These are phyloP conservation scores for Tyrophagus putrescentiae DNA, from an alignment of 1,140 invertebrate species.

Conservation along the genomic window DNA sequence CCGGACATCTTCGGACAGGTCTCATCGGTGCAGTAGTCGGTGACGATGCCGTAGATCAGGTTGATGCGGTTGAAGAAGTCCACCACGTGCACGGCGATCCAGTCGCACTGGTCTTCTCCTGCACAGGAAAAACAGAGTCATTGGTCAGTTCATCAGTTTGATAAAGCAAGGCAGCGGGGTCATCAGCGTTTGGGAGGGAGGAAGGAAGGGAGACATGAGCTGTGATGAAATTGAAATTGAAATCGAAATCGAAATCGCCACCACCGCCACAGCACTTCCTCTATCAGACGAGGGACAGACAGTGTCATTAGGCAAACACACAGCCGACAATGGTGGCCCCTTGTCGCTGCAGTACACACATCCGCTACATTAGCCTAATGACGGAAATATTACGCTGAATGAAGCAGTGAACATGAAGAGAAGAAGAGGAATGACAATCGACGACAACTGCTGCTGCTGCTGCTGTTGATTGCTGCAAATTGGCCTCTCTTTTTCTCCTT, in stretches of 20 bases:
- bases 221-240: background rate
- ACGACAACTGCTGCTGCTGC: too few relatives aligned
- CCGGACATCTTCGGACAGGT: constrained; percentile 84
- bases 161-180: background rate
- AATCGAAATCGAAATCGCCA: background rate
- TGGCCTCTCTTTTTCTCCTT: too few relatives aligned
- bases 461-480: too few relatives aligned
- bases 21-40: constrained; percentile 66
- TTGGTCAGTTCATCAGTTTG: background rate
- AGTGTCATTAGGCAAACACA: background rate
- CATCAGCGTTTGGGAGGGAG: background rate
- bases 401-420: too few relatives aligned
- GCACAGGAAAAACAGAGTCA: background rate
- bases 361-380: too few relatives aligned
- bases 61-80: constrained; percentile 94
- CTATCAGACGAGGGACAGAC: background rate
- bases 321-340: too few relatives aligned
- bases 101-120: constrained; percentile 71
- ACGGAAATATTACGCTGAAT: too few relatives aligned
- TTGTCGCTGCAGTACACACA: too few relatives aligned
- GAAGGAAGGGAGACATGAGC: background rate
- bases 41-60: constrained; percentile 76
- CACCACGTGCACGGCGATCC: constrained; percentile 90
- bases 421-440: too few relatives aligned
- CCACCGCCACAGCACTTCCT: background rate